Percentiles rank a stretch among this genome's conserved stretches.
phyloP scores from a whole-genome alignment of 1,140 invertebrate species.

The Brachionus paranguensis region DNA sequence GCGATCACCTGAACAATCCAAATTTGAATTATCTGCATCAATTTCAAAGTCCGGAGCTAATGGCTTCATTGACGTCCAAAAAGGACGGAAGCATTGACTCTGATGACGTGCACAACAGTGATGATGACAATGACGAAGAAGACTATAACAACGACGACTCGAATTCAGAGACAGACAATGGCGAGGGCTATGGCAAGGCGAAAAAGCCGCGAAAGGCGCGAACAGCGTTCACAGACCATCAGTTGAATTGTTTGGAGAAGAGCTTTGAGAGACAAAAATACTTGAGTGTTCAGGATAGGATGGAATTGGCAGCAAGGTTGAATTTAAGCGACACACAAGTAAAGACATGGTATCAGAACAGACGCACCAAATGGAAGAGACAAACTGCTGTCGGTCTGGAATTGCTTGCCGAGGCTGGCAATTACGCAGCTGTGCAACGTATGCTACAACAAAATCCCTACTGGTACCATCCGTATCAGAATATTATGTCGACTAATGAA shows the following conservation, averaged over 20 bases:
- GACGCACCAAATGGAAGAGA: conserved; percentile 99
- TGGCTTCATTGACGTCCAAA: not conserved
- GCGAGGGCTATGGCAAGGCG: not conserved
- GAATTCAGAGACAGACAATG: conserved; percentile 2
- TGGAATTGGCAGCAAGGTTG: conserved; percentile 92
- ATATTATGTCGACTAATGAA: conserved; percentile 34
- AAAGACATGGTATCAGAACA: conserved; percentile 98
- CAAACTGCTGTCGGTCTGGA: conserved; percentile 94
- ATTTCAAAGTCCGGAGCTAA: not conserved
- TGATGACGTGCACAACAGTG: not conserved
- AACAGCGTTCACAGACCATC: conserved; percentile 96
- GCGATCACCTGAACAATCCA: not conserved
- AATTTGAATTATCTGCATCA: not conserved
- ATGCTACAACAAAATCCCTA: conserved; percentile 72
- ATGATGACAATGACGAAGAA: conserved; percentile 22
- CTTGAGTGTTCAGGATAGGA: conserved; percentile 92
- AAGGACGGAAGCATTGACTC: conserved; percentile 15
- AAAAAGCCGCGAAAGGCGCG: conserved; percentile 95
- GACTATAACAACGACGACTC: not conserved
- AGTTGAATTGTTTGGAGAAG: conserved; percentile 87
- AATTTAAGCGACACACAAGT: conserved; percentile 96
- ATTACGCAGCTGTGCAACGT: conserved; percentile 89
- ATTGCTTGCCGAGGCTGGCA: conserved; percentile 87
- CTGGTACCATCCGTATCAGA: conserved; percentile 51
- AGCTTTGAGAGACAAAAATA: conserved; percentile 97